phyloP scores from a whole-genome alignment of 2,888 invertebrate genomes.

The Limnephilus auricula region DNA sequence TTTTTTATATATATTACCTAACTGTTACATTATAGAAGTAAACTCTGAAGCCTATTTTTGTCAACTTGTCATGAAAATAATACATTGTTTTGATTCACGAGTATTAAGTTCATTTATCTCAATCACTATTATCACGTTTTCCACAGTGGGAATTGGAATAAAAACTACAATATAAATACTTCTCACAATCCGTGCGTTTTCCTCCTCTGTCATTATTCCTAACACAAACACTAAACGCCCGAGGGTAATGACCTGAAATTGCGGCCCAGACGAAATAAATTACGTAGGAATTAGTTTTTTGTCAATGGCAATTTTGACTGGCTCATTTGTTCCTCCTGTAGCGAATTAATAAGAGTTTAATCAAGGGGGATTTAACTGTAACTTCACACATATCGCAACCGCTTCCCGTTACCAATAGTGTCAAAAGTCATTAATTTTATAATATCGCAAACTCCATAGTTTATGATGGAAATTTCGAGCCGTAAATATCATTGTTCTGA shows the following conservation, averaged over 20 bases:
- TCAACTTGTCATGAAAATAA: not conserved
- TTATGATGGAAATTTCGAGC: not conserved
- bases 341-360: not conserved
- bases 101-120: not conserved
- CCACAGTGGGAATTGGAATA: not conserved
- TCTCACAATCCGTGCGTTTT: not conserved
- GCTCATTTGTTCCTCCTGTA: not conserved
- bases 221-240: not conserved
- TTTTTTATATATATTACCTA: not conserved
- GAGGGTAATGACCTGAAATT: constrained; percentile 30
- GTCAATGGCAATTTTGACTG: not conserved
- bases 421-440: not conserved
- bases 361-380: not conserved
- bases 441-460: not conserved
- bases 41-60: not conserved
- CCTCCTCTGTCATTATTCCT: not conserved
- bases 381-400: not conserved
- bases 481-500: not conserved
- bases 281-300: constrained; percentile 20
- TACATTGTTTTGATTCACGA: not conserved
- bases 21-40: not conserved
- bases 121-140: not conserved
- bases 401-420: not conserved
- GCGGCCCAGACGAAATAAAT: constrained; percentile 30
- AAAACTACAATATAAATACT: not conserved